Conservation (phyloP, 2,113 vertebrate species). For the Capreolus pygargus region DNA sequence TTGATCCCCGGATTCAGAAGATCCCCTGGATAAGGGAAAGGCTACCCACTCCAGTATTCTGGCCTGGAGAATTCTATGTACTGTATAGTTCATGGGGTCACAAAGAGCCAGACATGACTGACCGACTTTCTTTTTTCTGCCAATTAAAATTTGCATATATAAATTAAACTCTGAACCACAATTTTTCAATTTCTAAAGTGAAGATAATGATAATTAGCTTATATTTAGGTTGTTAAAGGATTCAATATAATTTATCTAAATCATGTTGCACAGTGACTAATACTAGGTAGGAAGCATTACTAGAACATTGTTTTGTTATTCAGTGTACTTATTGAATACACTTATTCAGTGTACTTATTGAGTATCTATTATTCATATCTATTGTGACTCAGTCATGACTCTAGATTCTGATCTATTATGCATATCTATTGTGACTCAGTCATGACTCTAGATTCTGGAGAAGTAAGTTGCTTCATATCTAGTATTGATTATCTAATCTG, state of each 20-base stretch:
- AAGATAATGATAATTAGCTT: background rate
- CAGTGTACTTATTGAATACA: background rate
- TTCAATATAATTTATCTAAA: background rate
- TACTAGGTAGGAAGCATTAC: background rate
- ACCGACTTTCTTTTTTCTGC: background rate
- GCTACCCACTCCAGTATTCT: background rate
- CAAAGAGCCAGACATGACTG: background rate
- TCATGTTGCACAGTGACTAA: background rate
- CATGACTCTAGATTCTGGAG: background rate
- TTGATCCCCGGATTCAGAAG: background rate
- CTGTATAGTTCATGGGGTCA: background rate
- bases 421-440: background rate
- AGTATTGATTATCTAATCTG: background rate
- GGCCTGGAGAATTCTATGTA: background rate
- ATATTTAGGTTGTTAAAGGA: background rate
- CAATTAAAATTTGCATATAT: background rate
- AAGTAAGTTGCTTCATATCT: background rate
- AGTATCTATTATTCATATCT: background rate
- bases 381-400: background rate
- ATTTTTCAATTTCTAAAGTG: background rate
- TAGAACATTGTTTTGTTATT: background rate
- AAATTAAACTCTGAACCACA: background rate
- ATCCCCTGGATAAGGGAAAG: background rate
- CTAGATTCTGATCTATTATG: background rate
- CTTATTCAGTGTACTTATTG: background rate